Percentiles rank a stretch among this genome's conserved stretches.
Conservation (phyloP, 2,797 vertebrate genomes). For the Allobates femoralis region DNA sequence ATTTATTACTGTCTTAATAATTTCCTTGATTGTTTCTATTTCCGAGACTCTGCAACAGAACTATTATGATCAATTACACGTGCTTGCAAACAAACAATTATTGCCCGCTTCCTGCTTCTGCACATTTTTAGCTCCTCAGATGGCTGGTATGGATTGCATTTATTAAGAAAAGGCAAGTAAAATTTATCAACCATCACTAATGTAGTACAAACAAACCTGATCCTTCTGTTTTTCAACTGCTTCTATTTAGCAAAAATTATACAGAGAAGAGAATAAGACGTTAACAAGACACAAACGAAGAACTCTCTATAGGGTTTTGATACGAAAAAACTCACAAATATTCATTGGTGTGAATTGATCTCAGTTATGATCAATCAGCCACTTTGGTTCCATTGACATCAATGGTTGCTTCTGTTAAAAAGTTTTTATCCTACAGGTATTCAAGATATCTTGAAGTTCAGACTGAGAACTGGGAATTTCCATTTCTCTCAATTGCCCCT, state of each 20-base stretch:
- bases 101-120: conserved; percentile 44
- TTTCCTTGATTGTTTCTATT: conserved; percentile 55
- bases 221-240: neutral
- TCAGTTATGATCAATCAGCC: neutral
- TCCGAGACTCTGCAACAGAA: conserved; percentile 31
- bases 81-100: conserved; percentile 48
- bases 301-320: neutral
- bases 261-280: neutral
- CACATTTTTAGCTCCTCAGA: conserved; percentile 47
- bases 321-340: neutral
- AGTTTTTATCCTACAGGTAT: too few species aligned
- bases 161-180: conserved; percentile 23
- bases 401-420: neutral
- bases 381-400: neutral
- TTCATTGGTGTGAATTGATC: neutral
- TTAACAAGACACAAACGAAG: neutral
- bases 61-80: conserved; percentile 47
- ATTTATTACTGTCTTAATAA: conserved; percentile 48
- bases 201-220: conserved; percentile 15
- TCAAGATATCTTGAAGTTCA: too few species aligned
- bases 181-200: conserved; percentile 17
- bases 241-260: conserved; percentile 9
- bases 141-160: conserved; percentile 49
- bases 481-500: too few species aligned
- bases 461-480: too few species aligned